Base-by-base conservation (phyloP, 2,113 vertebrate genomes). In the Apodemus speciosus region DNA sequence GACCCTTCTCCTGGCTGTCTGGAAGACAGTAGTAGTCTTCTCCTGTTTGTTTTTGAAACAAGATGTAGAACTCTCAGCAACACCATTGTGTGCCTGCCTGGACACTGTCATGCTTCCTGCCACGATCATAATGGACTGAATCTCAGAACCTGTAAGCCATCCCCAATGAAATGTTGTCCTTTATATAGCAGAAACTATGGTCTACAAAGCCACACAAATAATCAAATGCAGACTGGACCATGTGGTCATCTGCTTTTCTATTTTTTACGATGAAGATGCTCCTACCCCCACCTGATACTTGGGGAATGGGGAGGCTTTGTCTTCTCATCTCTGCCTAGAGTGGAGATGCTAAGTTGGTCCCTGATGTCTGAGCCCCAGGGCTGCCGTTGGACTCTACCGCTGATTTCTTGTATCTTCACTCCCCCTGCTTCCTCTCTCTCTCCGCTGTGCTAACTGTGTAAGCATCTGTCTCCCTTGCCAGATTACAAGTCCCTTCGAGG, bases 401-500 rank as follows among this genome's bases (percentile, higher is more conserved):
- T 92, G 81, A 79, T 77, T 49, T 64, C 62, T 83, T 93, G 32
- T 49, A 30, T 0, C 23, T 38, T 77, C 9, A 32, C 43, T 6
- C 3, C 58, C 20, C 49, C 27, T 20, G 14, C 46, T 43, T 40
- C 53, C 40, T 91, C 79, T 40, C 46, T n/a, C 8, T 14, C 35
- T 25, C 20, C 21, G 43, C 51, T 35, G 66, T 88, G 86, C 64
- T 90, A 56, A 72, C 76, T 69, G 38, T 60, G 58, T 46, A 25
- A 69, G 51, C 46, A 46, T 91, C 76, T 92, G n/a, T 96, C 79
- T 95, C 89, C 69, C 73, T 58, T 8, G 0, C 46, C 46, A 68
- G 86, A 68, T 89, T 85, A 94, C 53, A 87, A 79, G 89, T 88
- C 88, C 94, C 88, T 94, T 9, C 71, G 95, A 91, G 94, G 64